These are phyloP conservation scores for Unio delphinus DNA, from an alignment of 2,888 invertebrate genomes.

Conservation along the genomic window DNA sequence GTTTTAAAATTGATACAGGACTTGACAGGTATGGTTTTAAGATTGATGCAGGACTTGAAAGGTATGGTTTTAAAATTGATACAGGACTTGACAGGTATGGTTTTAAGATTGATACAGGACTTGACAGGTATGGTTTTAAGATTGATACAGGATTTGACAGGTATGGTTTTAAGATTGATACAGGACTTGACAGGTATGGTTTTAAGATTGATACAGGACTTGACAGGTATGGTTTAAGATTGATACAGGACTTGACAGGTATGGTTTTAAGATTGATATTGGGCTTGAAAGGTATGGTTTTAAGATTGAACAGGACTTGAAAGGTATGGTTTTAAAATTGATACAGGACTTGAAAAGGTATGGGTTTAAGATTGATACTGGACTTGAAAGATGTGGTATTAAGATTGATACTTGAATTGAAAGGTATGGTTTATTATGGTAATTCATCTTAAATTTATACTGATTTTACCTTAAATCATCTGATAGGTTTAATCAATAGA, in stretches of 20 bases:
- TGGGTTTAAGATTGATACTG: conserved; percentile 82
- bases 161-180: conserved; percentile 82
- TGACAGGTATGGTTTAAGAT: conserved; percentile 78
- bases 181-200: conserved; percentile 71
- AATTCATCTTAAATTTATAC: too few species aligned
- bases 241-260: conserved; percentile 77
- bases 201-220: conserved; percentile 83
- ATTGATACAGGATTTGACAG: conserved; percentile 80
- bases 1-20: conserved; percentile 82
- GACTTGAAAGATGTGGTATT: conserved; percentile 69
- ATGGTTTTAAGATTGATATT: conserved; percentile 81
- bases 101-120: too few species aligned
- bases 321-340: conserved; percentile 79
- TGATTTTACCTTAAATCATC: too few species aligned
- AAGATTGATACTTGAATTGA: conserved; percentile 84
- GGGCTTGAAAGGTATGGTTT: conserved; percentile 70
- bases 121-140: conserved; percentile 73
- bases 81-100: conserved; percentile 64
- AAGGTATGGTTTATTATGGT: conserved; percentile 40
- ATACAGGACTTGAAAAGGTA: conserved; percentile 76
- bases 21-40: conserved; percentile 75
- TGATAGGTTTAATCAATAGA: too few species aligned
- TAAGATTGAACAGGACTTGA: conserved; percentile 84
- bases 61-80: conserved; percentile 81
- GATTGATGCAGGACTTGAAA: conserved; percentile 80